Evolutionary conservation across 2,888 invertebrate species (phyloP), one percentile per base, ranked within the genome.

Genomic region (Aphodius sticticus): DNA sequence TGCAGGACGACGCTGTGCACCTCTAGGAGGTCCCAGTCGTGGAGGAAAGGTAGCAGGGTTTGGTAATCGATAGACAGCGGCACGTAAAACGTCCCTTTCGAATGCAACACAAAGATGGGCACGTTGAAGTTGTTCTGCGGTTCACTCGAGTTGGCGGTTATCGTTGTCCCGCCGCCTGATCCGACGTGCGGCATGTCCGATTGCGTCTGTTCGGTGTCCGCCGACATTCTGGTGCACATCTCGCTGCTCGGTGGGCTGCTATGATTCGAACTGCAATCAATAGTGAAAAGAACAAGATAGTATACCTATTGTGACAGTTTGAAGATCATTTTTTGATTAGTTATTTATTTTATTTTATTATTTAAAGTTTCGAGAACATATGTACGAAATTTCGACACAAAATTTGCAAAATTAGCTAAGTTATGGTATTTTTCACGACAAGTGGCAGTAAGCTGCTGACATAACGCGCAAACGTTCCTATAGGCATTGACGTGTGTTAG

Each of bases 91-190:
- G 94, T 92, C 70, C 97, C 97, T 82, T 94, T 93, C n/a, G 96
- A 93, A 88, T 97, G 97, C 69, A 98, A 90, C 3, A 96, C 97
- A 88, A 98, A 98, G 69, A 97, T 95, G 0, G 98, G 97, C 76
- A 97, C 94, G 76, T 92, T 92, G 82, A 92, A 90, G 15, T 89
- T 89, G 38, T 84, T 85, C 80, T 86, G 86, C 69, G 83, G 74
- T 53, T 84, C 81, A 71, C 85, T 82, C 69, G 76, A 80, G 69
- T 76, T 78, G 6, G 77, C 37, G 72, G 77, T 71, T 72, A 35
- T 74, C 15, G 76, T 70, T 6, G 38, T 26, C 14, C 76, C 74
- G 12, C 77, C 78, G 15, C 80, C 78, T 4, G 74, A 76, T 12
- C 74, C 74, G 15, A 78, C 80, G 37, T 80, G 76, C 38, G 80